phyloP scores from a whole-genome alignment of 2,797 vertebrate genomes.

The Notolepis coatsorum region DNA sequence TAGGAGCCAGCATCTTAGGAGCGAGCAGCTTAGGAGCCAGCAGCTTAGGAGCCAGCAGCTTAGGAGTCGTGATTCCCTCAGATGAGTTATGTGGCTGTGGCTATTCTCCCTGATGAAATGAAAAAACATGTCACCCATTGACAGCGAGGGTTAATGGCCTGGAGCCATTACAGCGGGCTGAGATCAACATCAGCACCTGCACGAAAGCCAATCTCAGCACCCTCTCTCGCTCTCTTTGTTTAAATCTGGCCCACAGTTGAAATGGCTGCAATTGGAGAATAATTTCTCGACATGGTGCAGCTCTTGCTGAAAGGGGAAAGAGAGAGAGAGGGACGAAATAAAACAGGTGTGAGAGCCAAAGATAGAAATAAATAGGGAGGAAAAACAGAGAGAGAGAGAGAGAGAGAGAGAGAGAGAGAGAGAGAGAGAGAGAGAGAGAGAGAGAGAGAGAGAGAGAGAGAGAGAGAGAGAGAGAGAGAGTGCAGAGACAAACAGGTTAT shows the following conservation, averaged over 20 bases:
- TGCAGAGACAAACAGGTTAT: no score
- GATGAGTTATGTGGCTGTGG: constrained; percentile 55
- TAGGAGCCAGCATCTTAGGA: no score
- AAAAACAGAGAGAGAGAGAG: constrained; percentile 6
- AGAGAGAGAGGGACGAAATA: no score
- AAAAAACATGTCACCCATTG: constrained; percentile 54
- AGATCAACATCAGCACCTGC: constrained; percentile 60
- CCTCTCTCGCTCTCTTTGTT: constrained; percentile 40
- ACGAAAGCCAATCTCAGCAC: constrained; percentile 30
- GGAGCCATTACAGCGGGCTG: constrained; percentile 61
- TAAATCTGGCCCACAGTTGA: constrained; percentile 38
- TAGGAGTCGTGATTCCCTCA: constrained; percentile 50
- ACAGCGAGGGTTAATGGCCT: constrained; percentile 63
- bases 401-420: constrained; percentile 1
- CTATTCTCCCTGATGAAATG: constrained; percentile 64
- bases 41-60: constrained; percentile 33
- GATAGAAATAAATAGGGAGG: neutral
- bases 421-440: constrained; percentile 3
- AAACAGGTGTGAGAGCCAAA: neutral
- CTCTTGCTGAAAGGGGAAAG: neutral
- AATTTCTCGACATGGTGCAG: constrained; percentile 18
- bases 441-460: constrained; percentile 7
- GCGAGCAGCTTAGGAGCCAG: no score
- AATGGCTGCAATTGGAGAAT: constrained; percentile 52
- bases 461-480: no score